Base-by-base conservation (phyloP, 2,888 invertebrate species). In the Nebria brevicollis region DNA sequence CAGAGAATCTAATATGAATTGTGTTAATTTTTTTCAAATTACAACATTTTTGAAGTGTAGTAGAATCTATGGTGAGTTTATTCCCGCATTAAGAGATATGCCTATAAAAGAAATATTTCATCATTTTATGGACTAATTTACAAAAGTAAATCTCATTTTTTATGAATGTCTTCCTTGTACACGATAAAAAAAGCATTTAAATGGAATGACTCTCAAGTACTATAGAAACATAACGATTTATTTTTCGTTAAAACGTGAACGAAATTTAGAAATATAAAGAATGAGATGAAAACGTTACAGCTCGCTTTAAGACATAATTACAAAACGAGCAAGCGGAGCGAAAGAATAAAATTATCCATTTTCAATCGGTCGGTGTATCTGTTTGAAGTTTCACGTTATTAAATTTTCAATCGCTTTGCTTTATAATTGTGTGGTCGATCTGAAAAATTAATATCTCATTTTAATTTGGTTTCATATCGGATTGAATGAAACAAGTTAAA, bases 321-420 rank as follows among this genome's bases (percentile, higher is more conserved):
- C 54, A 7, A 54, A 54, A 54, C 54, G 54, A 54, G 11, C 54
- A 8, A 54, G 8, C 13, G 2, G 8, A 54, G 54, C 54, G 1
- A 54, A 54, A 54, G 54, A 54, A 54, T 54, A 54, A 54, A 54
- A 54, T 54, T 54, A 54, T 54, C 54, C 54, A 54, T 54, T 54
- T 54, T 8, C 54, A 54, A 54, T 54, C 54, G 54, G 7, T 54
- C 54, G 54, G 11, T 13, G 54, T 54, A 54, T 54, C 54, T 54
- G 4, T 54, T 54, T 7, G 54, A 54, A 54, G 54, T 54, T 54
- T 6, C 13, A 13, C 34, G 54, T 54, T 54, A 54, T 54, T 54
- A 54, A 54, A 54, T 54, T 54, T 54, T 54, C 54, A 54, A 54
- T 54, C 54, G 54, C 54, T 54, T 54, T 54, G 54, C 11, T 54